Percentiles rank a stretch among this genome's conserved stretches.
Conservation (phyloP, 2,797 vertebrate genomes). For the Odontamblyopus rebecca region DNA sequence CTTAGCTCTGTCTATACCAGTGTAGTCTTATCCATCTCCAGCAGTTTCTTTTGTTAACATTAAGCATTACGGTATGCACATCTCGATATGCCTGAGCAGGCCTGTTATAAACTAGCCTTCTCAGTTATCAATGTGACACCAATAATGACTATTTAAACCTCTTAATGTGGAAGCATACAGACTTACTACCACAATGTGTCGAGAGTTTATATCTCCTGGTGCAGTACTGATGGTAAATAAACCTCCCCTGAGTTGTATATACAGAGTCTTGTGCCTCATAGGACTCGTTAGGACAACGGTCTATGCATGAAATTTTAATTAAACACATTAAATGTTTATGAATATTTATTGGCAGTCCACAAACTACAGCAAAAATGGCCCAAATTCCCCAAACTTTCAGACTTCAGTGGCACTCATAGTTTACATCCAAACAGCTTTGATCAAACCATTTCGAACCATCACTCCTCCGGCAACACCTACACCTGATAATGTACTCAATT, state of each 20-base stretch:
- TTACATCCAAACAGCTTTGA: constrained; percentile 29
- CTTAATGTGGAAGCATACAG: not conserved
- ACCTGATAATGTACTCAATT: constrained; percentile 56
- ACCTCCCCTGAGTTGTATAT: too few relatives aligned
- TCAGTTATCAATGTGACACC: not conserved
- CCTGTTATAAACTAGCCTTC: not conserved
- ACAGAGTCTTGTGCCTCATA: not conserved
- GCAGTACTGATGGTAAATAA: not conserved
- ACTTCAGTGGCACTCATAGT: not conserved
- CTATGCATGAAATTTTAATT: not conserved
- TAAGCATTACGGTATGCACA: not conserved
- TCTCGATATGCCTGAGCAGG: not conserved
- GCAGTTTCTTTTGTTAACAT: not conserved
- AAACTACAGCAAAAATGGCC: not conserved
- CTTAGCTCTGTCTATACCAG: too few relatives aligned
- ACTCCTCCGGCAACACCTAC: constrained; percentile 20
- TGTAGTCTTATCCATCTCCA: too few relatives aligned
- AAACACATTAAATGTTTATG: not conserved
- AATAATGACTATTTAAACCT: not conserved
- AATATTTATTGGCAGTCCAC: not conserved
- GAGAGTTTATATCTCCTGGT: not conserved
- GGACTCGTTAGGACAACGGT: not conserved
- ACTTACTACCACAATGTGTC: not conserved
- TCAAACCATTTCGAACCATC: constrained; percentile 35
- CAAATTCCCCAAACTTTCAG: not conserved